phyloP scores from a whole-genome alignment of 2,113 vertebrate genomes.

The Lonchura striata region DNA sequence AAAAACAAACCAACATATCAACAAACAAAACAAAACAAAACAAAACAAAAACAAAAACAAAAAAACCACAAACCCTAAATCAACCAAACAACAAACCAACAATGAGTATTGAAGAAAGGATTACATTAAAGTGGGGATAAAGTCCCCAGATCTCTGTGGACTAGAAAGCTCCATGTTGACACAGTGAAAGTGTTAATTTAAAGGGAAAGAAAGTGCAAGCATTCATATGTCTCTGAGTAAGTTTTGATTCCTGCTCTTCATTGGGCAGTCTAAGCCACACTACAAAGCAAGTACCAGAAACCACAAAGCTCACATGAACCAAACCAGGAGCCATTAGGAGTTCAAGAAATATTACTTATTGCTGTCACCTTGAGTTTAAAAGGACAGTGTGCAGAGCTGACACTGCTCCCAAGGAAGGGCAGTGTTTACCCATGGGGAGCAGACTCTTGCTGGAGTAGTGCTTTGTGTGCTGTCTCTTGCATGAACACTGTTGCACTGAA shows the following conservation, averaged over 20 bases:
- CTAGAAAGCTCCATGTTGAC: not conserved
- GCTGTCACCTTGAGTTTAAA: not conserved
- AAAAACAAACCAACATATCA: not conserved
- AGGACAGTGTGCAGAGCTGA: not conserved
- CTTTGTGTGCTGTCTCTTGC: not conserved
- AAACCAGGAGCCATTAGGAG: not conserved
- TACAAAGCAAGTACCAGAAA: not conserved
- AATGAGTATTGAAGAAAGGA: not conserved
- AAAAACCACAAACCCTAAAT: not conserved
- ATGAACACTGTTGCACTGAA: not conserved
- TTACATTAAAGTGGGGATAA: not conserved
- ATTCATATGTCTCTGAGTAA: not conserved
- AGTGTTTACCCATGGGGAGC: not conserved
- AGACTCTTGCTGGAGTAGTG: not conserved
- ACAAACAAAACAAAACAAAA: not conserved
- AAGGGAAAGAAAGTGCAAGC: not conserved
- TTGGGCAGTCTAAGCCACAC: not conserved
- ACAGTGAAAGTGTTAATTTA: not conserved
- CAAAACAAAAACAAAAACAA: not conserved
- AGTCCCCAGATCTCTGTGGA: rapidly evolving
- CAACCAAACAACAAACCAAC: not conserved
- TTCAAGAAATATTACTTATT: not conserved
- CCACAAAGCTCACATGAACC: not conserved
- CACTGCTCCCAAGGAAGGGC: not conserved
- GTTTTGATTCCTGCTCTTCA: not conserved